These are phyloP conservation scores for Avahi laniger DNA, from an alignment of 2,797 vertebrate species.

Conservation along the genomic window DNA sequence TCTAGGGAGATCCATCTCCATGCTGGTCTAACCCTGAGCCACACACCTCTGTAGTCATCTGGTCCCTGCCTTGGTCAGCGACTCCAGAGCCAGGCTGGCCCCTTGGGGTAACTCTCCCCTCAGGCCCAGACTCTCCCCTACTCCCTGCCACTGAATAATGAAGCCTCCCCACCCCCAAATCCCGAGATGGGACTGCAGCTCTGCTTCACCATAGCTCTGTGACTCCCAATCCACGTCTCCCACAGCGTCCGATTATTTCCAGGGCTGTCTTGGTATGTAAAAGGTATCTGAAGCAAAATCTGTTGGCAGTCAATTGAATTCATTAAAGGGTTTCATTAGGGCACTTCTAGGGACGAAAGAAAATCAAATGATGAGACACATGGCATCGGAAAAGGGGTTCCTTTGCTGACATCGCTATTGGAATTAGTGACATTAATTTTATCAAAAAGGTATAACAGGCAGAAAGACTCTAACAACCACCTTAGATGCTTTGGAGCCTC, in stretches of 20 bases:
- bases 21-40: background rate
- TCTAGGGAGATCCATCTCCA: background rate
- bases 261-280: background rate
- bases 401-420: background rate
- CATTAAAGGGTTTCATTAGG: background rate
- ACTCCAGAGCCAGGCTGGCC: background rate
- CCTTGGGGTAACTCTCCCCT: background rate
- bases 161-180: background rate
- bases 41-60: background rate
- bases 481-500: background rate
- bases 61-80: background rate
- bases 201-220: background rate
- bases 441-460: background rate
- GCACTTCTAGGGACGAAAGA: background rate
- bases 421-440: background rate
- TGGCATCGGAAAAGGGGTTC: background rate
- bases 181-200: background rate
- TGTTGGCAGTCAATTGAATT: background rate
- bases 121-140: background rate
- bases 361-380: background rate
- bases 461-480: background rate
- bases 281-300: background rate
- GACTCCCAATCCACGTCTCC: background rate
- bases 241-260: background rate
- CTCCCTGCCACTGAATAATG: background rate